Evolutionary conservation across 1,140 invertebrate genomes (phyloP).

Genomic region (Hormaphis cornu): DNA sequence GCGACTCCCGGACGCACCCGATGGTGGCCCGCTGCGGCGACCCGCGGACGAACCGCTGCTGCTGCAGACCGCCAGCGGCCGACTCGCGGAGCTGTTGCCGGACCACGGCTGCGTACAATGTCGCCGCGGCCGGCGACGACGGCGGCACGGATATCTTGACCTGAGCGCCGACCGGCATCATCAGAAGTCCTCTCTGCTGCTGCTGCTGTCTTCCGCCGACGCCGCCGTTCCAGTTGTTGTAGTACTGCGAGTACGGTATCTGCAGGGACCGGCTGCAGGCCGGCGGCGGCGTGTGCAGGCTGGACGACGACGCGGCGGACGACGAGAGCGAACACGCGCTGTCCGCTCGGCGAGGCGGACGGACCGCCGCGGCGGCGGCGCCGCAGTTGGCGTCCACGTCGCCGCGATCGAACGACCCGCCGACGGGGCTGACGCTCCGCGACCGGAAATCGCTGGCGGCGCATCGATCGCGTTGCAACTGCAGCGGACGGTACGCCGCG

Average conservation of each 20-base stretch:
- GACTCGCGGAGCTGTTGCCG: neutral
- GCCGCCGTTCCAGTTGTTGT: slow-evolving; percentile 22
- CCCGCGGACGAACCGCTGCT: slow-evolving; percentile 29
- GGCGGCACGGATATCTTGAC: slow-evolving; percentile 16
- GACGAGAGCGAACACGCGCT: slow-evolving; percentile 4
- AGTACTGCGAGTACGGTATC: slow-evolving; percentile 30
- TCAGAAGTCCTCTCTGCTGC: neutral
- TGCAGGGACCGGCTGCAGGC: slow-evolving; percentile 21
- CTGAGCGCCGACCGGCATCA: slow-evolving; percentile 22
- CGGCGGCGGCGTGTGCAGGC: neutral
- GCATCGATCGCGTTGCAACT: neutral
- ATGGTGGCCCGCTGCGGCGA: slow-evolving; percentile 33
- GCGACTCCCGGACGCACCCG: slow-evolving; percentile 28
- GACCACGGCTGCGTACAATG: neutral
- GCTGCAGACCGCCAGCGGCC: neutral
- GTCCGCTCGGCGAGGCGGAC: slow-evolving; percentile 7
- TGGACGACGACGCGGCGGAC: neutral
- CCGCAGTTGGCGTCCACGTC: slow-evolving; percentile 6
- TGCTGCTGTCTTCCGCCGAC: neutral
- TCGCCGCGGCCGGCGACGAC: neutral
- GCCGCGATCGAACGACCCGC: slow-evolving; percentile 1
- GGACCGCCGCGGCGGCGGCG: no score
- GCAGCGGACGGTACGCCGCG: neutral
- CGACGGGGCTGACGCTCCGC: slow-evolving; percentile 34
- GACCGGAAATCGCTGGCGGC: slow-evolving; percentile 13